A percentile compares a stretch with the other conserved stretches of the same genome.
These are phyloP conservation scores for Stegophylla sp. DNA, from an alignment of 2,888 invertebrate species.

Conservation along the genomic window DNA sequence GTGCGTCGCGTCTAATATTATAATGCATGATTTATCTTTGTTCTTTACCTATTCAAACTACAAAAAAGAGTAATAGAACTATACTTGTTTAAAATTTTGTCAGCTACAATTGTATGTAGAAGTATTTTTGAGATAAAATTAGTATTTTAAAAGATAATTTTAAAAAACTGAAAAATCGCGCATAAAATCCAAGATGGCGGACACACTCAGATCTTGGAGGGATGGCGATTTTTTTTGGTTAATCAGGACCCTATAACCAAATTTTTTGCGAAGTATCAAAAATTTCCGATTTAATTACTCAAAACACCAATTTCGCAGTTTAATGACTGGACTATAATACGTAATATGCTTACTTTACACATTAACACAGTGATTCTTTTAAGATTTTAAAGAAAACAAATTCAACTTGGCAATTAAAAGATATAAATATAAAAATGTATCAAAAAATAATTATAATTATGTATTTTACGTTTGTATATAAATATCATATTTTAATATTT, in stretches of 20 bases:
- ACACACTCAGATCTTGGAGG: neutral
- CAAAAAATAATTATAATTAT: too few species aligned
- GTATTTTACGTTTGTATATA: too few species aligned
- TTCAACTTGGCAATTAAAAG: too few species aligned
- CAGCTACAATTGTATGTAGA: neutral
- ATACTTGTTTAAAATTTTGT: constrained; percentile 8
- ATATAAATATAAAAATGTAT: too few species aligned
- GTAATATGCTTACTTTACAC: too few species aligned
- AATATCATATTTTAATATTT: too few species aligned
- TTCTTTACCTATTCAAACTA: constrained; percentile 27
- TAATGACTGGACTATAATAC: too few species aligned
- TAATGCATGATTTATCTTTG: neutral
- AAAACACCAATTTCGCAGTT: too few species aligned
- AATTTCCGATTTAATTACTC: neutral
- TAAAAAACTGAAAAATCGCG: neutral
- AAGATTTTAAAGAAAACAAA: too few species aligned
- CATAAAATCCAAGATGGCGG: neutral
- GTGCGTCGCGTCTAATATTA: too few species aligned
- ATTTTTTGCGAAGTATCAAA: constrained; percentile 25
- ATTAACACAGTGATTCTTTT: too few species aligned
- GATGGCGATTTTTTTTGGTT: constrained; percentile 2
- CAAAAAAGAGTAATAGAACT: neutral
- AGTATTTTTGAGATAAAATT: neutral
- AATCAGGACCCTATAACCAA: constrained; percentile 20
- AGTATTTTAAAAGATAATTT: neutral